These are phyloP conservation scores for Acrocephalus arundinaceus DNA, from an alignment of 2,113 vertebrate genomes.

Conservation along the genomic window DNA sequence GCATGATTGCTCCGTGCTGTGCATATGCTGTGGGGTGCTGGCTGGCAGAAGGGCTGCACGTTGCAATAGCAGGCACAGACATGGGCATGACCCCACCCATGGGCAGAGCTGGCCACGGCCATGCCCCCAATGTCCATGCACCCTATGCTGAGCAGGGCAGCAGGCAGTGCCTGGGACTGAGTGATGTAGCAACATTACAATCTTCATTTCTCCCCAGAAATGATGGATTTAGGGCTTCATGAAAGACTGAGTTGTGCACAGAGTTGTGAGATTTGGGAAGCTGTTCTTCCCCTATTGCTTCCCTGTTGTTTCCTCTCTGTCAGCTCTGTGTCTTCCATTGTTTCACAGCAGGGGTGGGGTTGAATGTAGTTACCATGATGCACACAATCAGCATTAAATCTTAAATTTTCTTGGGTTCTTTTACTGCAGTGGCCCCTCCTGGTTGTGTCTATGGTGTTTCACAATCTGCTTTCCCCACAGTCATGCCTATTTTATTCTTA, in stretches of 20 bases:
- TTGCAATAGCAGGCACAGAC: not conserved
- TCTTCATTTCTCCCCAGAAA: not conserved
- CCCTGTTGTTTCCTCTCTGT: not conserved
- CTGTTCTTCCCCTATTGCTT: not conserved
- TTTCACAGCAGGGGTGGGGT: not conserved
- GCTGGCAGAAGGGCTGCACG: not conserved
- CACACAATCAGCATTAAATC: not conserved
- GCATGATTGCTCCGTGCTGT: fast-evolving
- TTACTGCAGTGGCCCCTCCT: not conserved
- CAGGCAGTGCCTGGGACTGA: not conserved
- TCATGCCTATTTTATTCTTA: not conserved
- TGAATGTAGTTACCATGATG: not conserved
- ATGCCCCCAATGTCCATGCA: fast-evolving
- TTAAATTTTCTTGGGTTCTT: not conserved
- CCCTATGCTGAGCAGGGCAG: fast-evolving
- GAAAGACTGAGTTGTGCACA: not conserved
- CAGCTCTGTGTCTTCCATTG: fast-evolving
- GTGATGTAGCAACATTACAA: fast-evolving
- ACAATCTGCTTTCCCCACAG: not conserved
- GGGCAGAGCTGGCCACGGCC: not conserved
- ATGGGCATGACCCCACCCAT: fast-evolving
- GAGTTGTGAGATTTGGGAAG: not conserved
- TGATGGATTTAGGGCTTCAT: not conserved
- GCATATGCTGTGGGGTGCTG: not conserved
- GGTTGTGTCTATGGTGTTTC: not conserved